Base-by-base conservation (phyloP, 2,888 invertebrate genomes). In the Andrena haemorrhoa region DNA sequence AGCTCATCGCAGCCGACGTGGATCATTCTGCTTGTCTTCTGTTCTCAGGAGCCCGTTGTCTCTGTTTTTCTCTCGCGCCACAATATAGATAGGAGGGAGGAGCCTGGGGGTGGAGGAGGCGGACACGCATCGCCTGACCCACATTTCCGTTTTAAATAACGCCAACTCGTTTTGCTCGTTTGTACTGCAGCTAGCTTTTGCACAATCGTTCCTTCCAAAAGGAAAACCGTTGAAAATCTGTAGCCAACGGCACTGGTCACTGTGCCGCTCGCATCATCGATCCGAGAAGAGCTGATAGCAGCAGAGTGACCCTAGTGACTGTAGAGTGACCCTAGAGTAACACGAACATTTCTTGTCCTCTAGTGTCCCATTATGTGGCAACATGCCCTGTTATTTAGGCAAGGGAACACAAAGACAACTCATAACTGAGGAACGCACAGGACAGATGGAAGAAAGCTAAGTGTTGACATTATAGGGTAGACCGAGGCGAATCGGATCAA, bases 111-210 rank as follows among this genome's bases (percentile, higher is more conserved):
- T 12, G 64, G 80, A 10, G 70, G 82, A 35, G 68, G 63, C 8
- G 69, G 71, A 71, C 72, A 60, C 63, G 82, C 65, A 68, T 82
- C 81, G 82, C 61, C 85, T 90, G 90, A 90, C 90, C 90, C 83
- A 91, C 89, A 89, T 90, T 89, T 89, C 83, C 84, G 84, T 88
- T 88, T 90, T 89, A 90, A 90, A 89, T 91, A 89, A 91, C 87
- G 86, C 86, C 82, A 26, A 82, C 84, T 78, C 61, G 75, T 74
- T 16, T 41, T 26, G 79, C 76, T 64, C 72, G 77, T 84, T 87
- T 82, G 65, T 74, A 72, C 82, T 51, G 68, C 74, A 61, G 53
- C 53, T 72, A 64, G 51, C 35, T 74, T 64, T 64, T 51, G n/a
- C 23, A 23, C 60, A 29, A 69, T 76, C 79, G 69, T 76, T 72